Percentiles rank a stretch among this genome's conserved stretches.
These are phyloP conservation scores for Polyploca ridens DNA, from an alignment of 2,888 invertebrate species.

Conservation along the genomic window DNA sequence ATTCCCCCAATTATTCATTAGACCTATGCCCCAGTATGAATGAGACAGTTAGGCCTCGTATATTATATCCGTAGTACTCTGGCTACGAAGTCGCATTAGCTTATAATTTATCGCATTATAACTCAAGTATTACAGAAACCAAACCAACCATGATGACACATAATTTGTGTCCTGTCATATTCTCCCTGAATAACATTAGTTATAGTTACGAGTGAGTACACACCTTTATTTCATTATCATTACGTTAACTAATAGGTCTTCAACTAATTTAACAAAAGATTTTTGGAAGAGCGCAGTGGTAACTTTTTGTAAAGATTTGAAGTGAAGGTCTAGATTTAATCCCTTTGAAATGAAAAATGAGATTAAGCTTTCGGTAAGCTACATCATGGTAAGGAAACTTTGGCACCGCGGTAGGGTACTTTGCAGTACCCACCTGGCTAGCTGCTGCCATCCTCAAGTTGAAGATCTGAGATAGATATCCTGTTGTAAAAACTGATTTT, in stretches of 20 bases:
- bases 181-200: slow-evolving; percentile 5
- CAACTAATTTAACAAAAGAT: too few species aligned
- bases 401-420: too few species aligned
- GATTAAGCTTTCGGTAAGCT: too few species aligned
- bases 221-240: background rate
- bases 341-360: too few species aligned
- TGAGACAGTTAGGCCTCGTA: background rate
- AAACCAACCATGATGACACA: background rate
- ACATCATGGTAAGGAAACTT: too few species aligned
- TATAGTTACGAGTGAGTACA: background rate
- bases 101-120: slow-evolving; percentile 7
- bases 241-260: background rate
- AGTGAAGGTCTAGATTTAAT: too few species aligned
- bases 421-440: too few species aligned
- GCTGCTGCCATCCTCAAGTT: too few species aligned
- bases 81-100: background rate
- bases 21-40: background rate
- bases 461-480: too few species aligned
- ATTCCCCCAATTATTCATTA: background rate
- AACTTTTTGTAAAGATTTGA: too few species aligned
- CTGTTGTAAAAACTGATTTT: too few species aligned
- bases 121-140: slow-evolving; percentile 9
- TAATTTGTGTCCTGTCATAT: slow-evolving; percentile 7
- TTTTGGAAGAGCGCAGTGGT: too few species aligned
- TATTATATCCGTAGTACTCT: slow-evolving; percentile 8